Evolutionary conservation across 2,797 vertebrate species (phyloP).

Genomic region (Aplochiton taeniatus): DNA sequence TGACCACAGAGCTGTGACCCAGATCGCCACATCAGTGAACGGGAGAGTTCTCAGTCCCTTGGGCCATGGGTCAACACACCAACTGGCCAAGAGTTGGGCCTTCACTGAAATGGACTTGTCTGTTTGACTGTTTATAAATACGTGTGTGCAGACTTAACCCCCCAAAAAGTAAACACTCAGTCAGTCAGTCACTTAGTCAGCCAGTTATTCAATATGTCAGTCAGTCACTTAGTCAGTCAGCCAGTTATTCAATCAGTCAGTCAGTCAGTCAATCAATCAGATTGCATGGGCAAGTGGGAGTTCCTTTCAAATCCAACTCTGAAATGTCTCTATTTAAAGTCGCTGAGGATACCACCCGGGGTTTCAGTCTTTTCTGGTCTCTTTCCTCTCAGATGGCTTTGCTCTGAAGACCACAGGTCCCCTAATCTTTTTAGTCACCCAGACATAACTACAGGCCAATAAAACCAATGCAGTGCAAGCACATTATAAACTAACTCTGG

Average conservation of each 20-base stretch:
- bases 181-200: no score
- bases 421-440: constrained; percentile 12
- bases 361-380: constrained; percentile 25
- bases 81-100: not conserved
- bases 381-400: constrained; percentile 4
- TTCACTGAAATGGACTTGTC: constrained; percentile 1
- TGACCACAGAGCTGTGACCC: not conserved
- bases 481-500: not conserved
- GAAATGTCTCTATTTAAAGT: constrained; percentile 31
- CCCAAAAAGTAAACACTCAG: no score
- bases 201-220: no score
- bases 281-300: constrained; percentile 25
- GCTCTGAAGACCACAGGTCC: constrained; percentile 1
- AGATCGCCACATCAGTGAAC: not conserved
- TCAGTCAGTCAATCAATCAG: not conserved
- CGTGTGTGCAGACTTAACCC: no score
- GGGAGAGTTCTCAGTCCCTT: constrained; percentile 21
- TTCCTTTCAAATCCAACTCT: constrained; percentile 20
- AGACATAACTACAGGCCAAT: not conserved
- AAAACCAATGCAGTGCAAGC: not conserved
- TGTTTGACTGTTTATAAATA: constrained; percentile 8
- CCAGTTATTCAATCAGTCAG: no score
- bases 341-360: constrained; percentile 29
- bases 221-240: not conserved
- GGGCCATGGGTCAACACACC: constrained; percentile 48